Conservation (phyloP, 2,113 vertebrate species). For the Hystrix cristata region DNA sequence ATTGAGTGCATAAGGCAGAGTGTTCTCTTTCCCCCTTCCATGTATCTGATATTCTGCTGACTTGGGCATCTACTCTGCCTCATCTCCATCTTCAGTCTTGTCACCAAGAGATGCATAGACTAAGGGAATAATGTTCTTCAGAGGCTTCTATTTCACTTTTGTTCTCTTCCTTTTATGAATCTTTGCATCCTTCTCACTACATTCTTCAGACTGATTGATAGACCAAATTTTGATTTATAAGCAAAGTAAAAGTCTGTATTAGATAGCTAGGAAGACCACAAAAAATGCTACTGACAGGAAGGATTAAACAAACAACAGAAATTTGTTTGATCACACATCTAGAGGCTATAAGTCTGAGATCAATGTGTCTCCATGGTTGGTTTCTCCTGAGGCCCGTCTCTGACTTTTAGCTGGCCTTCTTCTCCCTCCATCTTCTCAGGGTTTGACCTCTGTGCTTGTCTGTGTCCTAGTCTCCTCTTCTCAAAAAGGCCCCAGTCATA, state of each 20-base stretch:
- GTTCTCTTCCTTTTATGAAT: not conserved
- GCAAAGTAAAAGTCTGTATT: not conserved
- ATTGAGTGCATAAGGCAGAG: not conserved
- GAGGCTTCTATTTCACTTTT: not conserved
- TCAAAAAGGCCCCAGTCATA: not conserved
- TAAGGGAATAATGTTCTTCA: not conserved
- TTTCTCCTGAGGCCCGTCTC: not conserved
- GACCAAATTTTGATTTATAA: not conserved
- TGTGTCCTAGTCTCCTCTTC: not conserved
- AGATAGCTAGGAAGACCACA: not conserved
- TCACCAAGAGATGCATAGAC: fast-evolving
- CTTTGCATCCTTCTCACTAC: not conserved
- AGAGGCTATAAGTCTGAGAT: not conserved
- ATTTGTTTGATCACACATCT: not conserved
- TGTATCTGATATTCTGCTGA: not conserved
- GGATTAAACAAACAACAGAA: not conserved
- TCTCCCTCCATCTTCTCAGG: not conserved
- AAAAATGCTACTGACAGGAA: not conserved
- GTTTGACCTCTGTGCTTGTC: not conserved
- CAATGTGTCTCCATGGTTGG: not conserved
- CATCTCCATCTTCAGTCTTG: not conserved
- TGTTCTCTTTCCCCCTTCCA: not conserved
- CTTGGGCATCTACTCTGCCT: not conserved
- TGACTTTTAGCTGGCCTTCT: not conserved
- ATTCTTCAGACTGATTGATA: not conserved